These are phyloP conservation scores for Siniperca undulata DNA, from an alignment of 2,797 vertebrate genomes.

Conservation along the genomic window DNA sequence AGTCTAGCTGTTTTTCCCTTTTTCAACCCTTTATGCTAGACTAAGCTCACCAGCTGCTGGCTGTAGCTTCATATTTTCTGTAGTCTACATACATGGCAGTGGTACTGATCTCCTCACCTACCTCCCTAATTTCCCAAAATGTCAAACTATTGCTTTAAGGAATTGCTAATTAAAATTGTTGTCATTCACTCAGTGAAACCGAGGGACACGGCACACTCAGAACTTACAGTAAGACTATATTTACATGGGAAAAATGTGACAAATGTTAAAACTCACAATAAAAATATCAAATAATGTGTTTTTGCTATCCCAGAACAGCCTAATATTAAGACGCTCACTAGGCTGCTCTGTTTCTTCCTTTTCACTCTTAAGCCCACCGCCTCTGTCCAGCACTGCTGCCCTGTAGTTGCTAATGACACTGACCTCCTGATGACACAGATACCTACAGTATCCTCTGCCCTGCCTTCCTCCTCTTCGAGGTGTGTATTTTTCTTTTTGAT, in stretches of 20 bases:
- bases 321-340: not conserved
- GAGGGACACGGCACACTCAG: not conserved
- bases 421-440: constrained; percentile 49
- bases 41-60: not conserved
- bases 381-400: not conserved
- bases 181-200: not conserved
- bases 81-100: not conserved
- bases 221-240: not conserved
- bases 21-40: not conserved
- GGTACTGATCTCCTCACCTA: not conserved
- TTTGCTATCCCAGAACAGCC: not conserved
- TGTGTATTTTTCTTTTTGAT: constrained; percentile 35
- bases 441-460: constrained; percentile 12
- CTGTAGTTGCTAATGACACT: constrained; percentile 30
- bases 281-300: not conserved
- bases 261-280: not conserved
- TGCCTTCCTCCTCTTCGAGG: constrained; percentile 33
- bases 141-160: not conserved
- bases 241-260: not conserved
- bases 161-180: constrained; percentile 3
- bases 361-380: no score
- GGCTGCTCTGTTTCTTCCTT: not conserved
- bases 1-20: not conserved
- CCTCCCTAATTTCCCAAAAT: not conserved
- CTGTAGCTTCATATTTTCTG: not conserved